Evolutionary conservation across 2,113 vertebrate species (phyloP).

Genomic region (Ranitomeya imitator): DNA sequence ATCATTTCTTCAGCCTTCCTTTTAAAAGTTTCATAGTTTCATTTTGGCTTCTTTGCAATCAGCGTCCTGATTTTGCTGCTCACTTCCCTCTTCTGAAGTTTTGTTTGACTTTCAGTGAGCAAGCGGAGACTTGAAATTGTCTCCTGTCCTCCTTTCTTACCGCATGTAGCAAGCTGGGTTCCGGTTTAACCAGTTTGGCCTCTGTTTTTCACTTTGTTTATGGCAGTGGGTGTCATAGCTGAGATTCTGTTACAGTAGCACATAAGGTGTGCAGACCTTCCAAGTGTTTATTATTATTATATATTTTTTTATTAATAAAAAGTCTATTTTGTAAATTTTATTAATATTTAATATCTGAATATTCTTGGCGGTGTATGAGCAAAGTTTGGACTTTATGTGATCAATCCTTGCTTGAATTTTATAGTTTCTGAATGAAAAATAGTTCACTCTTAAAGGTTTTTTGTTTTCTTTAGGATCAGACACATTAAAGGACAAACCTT

Average conservation of each 20-base stretch:
- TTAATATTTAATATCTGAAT: too few species aligned
- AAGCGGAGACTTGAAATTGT: conserved; percentile 22
- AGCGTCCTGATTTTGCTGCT: neutral
- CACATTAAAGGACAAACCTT: too few species aligned
- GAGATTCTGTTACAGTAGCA: too few species aligned
- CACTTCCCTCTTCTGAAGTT: neutral
- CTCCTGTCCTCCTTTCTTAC: neutral
- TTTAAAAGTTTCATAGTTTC: neutral
- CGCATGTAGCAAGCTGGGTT: neutral
- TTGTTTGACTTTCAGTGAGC: conserved; percentile 7
- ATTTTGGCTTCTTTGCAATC: neutral
- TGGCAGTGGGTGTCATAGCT: neutral
- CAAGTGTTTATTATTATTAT: too few species aligned
- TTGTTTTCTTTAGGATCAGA: too few species aligned
- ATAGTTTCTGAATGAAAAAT: too few species aligned
- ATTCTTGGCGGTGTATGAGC: too few species aligned
- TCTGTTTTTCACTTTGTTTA: neutral
- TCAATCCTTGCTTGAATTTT: too few species aligned
- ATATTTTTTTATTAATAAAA: too few species aligned
- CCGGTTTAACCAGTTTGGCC: conserved; percentile 41
- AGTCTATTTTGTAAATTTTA: too few species aligned
- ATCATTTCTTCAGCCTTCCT: neutral
- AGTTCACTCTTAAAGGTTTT: too few species aligned
- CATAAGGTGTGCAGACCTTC: neutral
- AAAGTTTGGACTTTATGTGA: too few species aligned